Base-by-base conservation (phyloP, 1,140 invertebrate genomes). In the Harpegnathos saltator region DNA sequence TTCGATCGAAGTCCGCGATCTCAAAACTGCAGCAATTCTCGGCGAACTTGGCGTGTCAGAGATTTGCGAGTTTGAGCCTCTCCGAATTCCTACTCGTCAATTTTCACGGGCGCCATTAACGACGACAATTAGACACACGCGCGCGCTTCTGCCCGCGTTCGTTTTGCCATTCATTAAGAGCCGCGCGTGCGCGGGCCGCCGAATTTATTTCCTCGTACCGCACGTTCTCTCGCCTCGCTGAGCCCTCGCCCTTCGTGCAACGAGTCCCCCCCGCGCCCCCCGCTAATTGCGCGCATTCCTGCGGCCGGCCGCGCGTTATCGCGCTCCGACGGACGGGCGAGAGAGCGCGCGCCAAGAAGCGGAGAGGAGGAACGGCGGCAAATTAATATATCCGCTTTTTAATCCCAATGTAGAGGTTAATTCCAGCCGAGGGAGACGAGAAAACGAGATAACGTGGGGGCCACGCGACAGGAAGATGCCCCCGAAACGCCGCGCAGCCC, bases 311-410 rank as follows among this genome's bases (percentile, higher is more conserved):
- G 63, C 72, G 63, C 15, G 26, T 61, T 71, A 63, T 61, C 59
- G 52, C 22, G 65, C 83, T 80, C 68, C 54, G 33, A 81, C 38
- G 38, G 11, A 9, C 38, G 38, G 11, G 7, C n/a, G 29, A 33
- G 33, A 17, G 66, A 81, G 65, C 77, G 66, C 17, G 75, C 26
- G 82, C 58, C 54, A 74, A 80, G 63, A 80, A 52, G 24, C 63
- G 44, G 62, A 48, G 58, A 78, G 72, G 72, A 84, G 62, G 66
- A 85, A 52, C 26, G 44, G 59, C 62, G 80, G 85, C 89, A 92
- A 94, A 93, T 94, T 93, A 93, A 93, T 94, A 93, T 93, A 94
- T 94, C 93, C 93, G 93, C 93, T 93, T 94, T 94, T 93, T 93
- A 94, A 94, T 94, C 91, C 92, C 91, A 94, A 93, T 93, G 91